Evolutionary conservation across 2,797 vertebrate genomes (phyloP).

Genomic region (Pipistrellus pipistrellus): DNA sequence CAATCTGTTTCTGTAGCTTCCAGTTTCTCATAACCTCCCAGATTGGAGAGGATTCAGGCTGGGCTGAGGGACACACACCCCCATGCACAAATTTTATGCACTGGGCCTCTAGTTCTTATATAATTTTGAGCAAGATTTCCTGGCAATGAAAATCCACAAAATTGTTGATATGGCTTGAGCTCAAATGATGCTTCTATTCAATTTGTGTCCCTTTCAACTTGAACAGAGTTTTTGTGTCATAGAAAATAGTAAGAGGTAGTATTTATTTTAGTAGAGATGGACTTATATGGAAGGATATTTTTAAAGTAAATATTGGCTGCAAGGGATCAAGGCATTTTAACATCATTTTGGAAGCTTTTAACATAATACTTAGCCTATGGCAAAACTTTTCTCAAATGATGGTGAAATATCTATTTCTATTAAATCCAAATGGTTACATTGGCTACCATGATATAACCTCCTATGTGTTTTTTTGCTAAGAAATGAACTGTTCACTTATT

Average conservation of each 20-base stretch:
- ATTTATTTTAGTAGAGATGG: conserved; percentile 48
- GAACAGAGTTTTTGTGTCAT: conserved; percentile 63
- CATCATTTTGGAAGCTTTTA: conserved; percentile 60
- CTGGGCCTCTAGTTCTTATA: conserved; percentile 1
- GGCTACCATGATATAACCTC: conserved; percentile 12
- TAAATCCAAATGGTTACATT: conserved; percentile 48
- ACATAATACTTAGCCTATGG: neutral
- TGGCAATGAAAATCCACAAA: conserved; percentile 73
- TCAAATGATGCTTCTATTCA: conserved; percentile 70
- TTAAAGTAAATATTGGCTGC: conserved; percentile 53
- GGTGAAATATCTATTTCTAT: conserved; percentile 22
- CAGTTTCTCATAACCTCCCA: neutral
- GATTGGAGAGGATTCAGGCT: too few relatives aligned
- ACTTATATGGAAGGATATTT: conserved; percentile 49
- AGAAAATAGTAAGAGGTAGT: conserved; percentile 54
- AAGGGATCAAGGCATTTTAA: conserved; percentile 40
- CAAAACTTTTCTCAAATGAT: conserved; percentile 42
- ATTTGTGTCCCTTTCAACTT: conserved; percentile 44
- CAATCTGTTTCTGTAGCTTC: conserved; percentile 41
- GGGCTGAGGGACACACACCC: too few relatives aligned
- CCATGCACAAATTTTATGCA: too few relatives aligned
- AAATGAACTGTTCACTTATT: conserved; percentile 71
- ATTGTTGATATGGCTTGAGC: conserved; percentile 53
- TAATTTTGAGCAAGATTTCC: conserved; percentile 68
- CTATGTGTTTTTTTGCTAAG: conserved; percentile 33